Evolutionary conservation across 2,797 vertebrate genomes (phyloP), one percentile per base, ranked within the genome.

Genomic region (Microtus agrestis): DNA sequence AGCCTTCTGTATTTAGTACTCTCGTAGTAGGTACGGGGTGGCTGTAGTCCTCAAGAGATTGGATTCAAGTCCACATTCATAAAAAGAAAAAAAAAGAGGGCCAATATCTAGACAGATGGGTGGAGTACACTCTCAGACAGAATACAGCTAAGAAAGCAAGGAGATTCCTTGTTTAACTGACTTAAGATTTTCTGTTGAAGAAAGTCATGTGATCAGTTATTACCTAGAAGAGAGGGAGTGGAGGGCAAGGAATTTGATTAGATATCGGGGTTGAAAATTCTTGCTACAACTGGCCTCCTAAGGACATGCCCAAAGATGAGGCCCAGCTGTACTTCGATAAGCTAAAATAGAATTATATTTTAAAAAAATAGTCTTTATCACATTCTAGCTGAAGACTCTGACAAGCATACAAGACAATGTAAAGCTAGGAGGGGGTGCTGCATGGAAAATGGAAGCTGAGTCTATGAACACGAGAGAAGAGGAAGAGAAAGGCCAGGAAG

Each of bases 171-270:
- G 84, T 81, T 95, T 85, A 37, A 73, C 65, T 90, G 40, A 91
- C 34, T 31, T 80, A 88, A 63, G 76, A 63, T 71, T 65, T 54
- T 89, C n/a, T 84, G 80, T 65, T 84, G 34, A 69, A 87, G 63
- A n/a, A 31, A 91, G 65, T n/a, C n/a, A 91, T 31, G 46, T 63
- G 29, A 82, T 61, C 40, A 90, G 65, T 25, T 37, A 61, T 40
- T 86, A 67, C 10, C 31, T 54, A 29, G n/a, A 29, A 19, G 59
- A 95, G 4, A 69, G 46, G 77, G 59, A 5, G 65, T 71, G 84
- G 84, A 59, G 71, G 13, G 63, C 89, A 4, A 96, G 10, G 71
- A 95, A 89, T 97, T 95, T 77, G 88, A 5, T 54, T 77, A 91
- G 12, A 46, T 87, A 81, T 9, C 29, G 29, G 15, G 7, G 14